Percentiles rank a stretch among this genome's conserved stretches.
phyloP scores from a whole-genome alignment of 2,888 invertebrate species.

The Stenodema calcarata region DNA sequence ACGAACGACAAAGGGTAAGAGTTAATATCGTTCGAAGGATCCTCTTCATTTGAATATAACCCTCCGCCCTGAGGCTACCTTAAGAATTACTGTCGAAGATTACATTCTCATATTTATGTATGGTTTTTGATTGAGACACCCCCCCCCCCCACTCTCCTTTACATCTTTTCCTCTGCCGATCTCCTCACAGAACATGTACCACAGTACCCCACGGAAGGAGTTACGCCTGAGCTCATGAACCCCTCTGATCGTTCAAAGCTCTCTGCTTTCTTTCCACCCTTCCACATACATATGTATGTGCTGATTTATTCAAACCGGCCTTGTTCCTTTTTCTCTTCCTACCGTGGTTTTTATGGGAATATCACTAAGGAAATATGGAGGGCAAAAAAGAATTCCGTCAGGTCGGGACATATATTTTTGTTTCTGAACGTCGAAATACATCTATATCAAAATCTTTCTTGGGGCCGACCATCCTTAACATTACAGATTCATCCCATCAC shows the following conservation, averaged over 20 bases:
- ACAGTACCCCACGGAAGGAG: neutral
- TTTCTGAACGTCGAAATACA: neutral
- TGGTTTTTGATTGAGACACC: conserved; percentile 46
- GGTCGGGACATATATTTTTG: neutral
- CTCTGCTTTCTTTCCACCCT: neutral
- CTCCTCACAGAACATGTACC: neutral
- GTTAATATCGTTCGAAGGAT: conserved; percentile 36
- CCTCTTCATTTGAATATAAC: conserved; percentile 37
- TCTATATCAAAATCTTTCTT: neutral
- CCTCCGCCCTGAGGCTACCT: conserved; percentile 30
- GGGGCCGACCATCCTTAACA: neutral
- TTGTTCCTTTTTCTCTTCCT: conserved; percentile 17
- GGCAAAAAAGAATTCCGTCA: neutral
- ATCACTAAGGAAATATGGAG: conserved; percentile 6
- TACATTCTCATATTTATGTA: conserved; percentile 47
- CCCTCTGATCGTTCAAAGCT: conserved; percentile 34
- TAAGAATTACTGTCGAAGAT: conserved; percentile 45
- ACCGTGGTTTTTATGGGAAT: conserved; percentile 27
- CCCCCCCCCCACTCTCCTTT: neutral
- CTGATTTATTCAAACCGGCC: conserved; percentile 24
- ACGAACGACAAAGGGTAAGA: conserved; percentile 12
- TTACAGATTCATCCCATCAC: neutral
- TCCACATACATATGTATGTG: conserved; percentile 40
- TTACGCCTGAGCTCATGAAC: neutral
- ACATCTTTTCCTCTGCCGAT: neutral